Evolutionary conservation across 2,888 invertebrate species (phyloP), one percentile per base, ranked within the genome.

Genomic region (Entomobrya multifasciata): DNA sequence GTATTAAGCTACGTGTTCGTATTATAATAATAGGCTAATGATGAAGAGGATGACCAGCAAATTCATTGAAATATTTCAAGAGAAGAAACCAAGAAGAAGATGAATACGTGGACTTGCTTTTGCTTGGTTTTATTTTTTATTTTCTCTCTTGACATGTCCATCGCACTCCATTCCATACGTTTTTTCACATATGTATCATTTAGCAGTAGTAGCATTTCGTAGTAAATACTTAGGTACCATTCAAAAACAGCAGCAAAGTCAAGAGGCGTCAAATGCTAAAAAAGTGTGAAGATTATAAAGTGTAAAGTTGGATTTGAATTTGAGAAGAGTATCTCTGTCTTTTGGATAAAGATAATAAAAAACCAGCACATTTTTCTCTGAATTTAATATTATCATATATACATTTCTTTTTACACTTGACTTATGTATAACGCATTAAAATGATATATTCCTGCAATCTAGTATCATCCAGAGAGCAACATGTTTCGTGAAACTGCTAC

Each of bases 241-340:
- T n/a, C n/a, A n/a, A 60, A 60, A n/a, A 60, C 10, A 3, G 22
- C 4, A 60, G 60, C 22, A 20, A 60, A 62, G 15, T 60, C 30
- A 65, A 30, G 22, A 65, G 67, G 67, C 67, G 67, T 67, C 67
- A 67, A 67, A 17, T 41, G 44, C 15, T 20, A 44, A 67, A 67
- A 67, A 67, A 65, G 65, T 41, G 65, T 41, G 4, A 65, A 36
- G 36, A 36, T 36, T 36, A 36, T 36, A 36, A 36, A 36, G 36
- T 36, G 36, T 36, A 6, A 36, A 36, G 36, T 8, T 36, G 36
- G 8, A 36, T 36, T 36, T 36, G 36, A 36, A 36, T 36, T 6
- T 8, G 36, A 36, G 8, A 6, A 6, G 8, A 36, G 8, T 36
- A 36, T 36, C 36, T 36, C 36, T 36, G 4, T 8, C 8, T 36